Percentiles rank a stretch among this genome's conserved stretches.
Conservation (phyloP, 1,140 invertebrate genomes). For the Trachymyrmex cornetzi region DNA sequence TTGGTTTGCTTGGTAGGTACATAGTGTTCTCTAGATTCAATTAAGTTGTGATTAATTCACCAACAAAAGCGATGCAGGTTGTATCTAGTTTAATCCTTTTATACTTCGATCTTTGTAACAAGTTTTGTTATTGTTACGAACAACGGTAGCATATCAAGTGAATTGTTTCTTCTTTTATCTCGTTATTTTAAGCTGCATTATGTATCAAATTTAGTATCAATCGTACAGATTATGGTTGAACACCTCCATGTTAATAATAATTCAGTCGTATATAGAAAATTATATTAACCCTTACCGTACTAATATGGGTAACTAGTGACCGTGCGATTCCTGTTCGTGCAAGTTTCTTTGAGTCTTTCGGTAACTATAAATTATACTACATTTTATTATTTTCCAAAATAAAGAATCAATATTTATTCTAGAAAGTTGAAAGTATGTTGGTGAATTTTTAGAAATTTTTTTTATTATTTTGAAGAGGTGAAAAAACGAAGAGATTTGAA, state of each 20-base stretch:
- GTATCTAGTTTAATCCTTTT: slow-evolving; percentile 40
- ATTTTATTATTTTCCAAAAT: too few species aligned
- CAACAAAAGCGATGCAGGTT: slow-evolving; percentile 17
- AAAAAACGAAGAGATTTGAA: too few species aligned
- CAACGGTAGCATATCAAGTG: slow-evolving; percentile 17
- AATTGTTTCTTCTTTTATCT: slow-evolving; percentile 21
- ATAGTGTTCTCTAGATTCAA: slow-evolving; percentile 36
- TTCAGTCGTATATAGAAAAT: background rate
- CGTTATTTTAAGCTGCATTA: slow-evolving; percentile 3
- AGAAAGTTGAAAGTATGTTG: too few species aligned
- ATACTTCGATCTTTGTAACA: slow-evolving; percentile 53
- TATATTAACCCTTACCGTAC: too few species aligned
- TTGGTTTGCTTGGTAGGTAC: slow-evolving; percentile 6
- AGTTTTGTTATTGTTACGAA: slow-evolving; percentile 42
- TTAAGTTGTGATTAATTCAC: slow-evolving; percentile 46
- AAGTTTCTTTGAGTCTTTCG: too few species aligned
- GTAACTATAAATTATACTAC: too few species aligned
- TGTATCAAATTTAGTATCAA: slow-evolving; percentile 2
- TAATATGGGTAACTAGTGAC: too few species aligned
- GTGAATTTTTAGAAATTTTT: too few species aligned
- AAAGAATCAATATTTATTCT: too few species aligned
- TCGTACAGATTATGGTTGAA: background rate
- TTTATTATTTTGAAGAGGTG: too few species aligned
- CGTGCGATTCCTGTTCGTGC: too few species aligned
- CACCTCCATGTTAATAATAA: background rate